Percentiles rank a stretch among this genome's conserved stretches.
These are phyloP conservation scores for Phrixothrix hirtus DNA, from an alignment of 2,888 invertebrate species.

Conservation along the genomic window DNA sequence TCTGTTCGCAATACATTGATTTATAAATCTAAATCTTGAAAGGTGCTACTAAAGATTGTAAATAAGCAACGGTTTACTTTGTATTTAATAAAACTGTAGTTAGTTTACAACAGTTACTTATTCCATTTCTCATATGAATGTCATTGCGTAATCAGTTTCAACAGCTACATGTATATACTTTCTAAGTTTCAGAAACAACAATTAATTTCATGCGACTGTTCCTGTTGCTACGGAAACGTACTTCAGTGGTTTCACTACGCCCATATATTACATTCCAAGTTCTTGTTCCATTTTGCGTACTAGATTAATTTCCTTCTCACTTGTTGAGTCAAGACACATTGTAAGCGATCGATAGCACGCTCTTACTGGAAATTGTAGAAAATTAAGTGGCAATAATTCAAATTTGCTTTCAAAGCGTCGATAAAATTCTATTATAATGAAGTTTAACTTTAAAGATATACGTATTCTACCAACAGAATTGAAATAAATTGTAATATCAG, in stretches of 20 bases:
- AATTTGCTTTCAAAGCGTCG: not conserved
- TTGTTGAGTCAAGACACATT: conserved; percentile 27
- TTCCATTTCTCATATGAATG: conserved; percentile 15
- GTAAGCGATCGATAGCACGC: conserved; percentile 17
- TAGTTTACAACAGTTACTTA: conserved; percentile 11
- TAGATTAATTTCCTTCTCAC: conserved; percentile 27
- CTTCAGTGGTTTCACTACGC: conserved; percentile 28
- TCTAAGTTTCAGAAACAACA: conserved; percentile 22
- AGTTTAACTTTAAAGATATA: not conserved
- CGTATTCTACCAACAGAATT: no score
- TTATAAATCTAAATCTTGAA: no score
- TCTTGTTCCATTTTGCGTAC: conserved; percentile 28
- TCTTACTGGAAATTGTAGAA: not conserved
- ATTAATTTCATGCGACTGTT: conserved; percentile 32
- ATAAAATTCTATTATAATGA: no score
- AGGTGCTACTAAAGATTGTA: no score
- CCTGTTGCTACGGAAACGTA: conserved; percentile 30
- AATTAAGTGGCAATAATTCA: not conserved
- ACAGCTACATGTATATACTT: conserved; percentile 23
- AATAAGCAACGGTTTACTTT: no score
- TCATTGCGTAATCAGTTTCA: conserved; percentile 24
- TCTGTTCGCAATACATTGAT: no score
- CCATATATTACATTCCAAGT: conserved; percentile 27
- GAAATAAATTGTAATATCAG: no score
- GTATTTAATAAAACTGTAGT: conserved; percentile 1